phyloP scores from a whole-genome alignment of 2,888 invertebrate genomes.

The Lithophane ornitopus region DNA sequence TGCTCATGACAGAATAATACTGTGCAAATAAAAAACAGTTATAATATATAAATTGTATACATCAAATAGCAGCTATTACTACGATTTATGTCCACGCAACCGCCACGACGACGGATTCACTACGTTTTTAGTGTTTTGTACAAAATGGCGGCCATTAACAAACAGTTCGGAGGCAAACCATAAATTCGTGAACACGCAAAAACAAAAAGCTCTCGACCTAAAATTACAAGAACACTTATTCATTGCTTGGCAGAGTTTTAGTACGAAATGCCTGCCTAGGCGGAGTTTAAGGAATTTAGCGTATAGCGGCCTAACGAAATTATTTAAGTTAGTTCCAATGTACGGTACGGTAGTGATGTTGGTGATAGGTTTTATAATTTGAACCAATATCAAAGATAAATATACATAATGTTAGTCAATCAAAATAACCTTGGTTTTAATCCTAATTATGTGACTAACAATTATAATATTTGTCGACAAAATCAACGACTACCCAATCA shows the following conservation, averaged over 20 bases:
- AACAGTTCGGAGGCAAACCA: slow-evolving; percentile 46
- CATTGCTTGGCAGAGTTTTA: slow-evolving; percentile 59
- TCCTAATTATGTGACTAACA: too few species aligned
- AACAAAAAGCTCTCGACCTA: slow-evolving; percentile 58
- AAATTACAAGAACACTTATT: slow-evolving; percentile 64
- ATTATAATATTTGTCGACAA: too few species aligned
- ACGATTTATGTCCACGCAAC: slow-evolving; percentile 48
- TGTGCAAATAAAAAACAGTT: slow-evolving; percentile 27
- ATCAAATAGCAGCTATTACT: slow-evolving; percentile 51
- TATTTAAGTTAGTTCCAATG: slow-evolving; percentile 21
- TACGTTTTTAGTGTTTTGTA: slow-evolving; percentile 44
- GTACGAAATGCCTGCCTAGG: slow-evolving; percentile 46
- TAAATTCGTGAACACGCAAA: slow-evolving; percentile 61
- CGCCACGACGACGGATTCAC: slow-evolving; percentile 5
- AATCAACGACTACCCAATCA: neutral
- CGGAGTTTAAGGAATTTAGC: slow-evolving; percentile 41
- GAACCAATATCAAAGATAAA: neutral
- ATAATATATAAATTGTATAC: slow-evolving; percentile 17
- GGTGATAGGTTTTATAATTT: neutral
- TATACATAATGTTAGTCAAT: too few species aligned
- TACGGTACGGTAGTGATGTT: neutral
- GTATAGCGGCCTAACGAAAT: slow-evolving; percentile 33
- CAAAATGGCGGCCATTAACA: slow-evolving; percentile 54
- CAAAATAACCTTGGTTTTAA: neutral
- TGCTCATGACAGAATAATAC: neutral